Evolutionary conservation across 2,888 invertebrate genomes (phyloP), one percentile per base, ranked within the genome.

Genomic region (Eumerus sabulonum): DNA sequence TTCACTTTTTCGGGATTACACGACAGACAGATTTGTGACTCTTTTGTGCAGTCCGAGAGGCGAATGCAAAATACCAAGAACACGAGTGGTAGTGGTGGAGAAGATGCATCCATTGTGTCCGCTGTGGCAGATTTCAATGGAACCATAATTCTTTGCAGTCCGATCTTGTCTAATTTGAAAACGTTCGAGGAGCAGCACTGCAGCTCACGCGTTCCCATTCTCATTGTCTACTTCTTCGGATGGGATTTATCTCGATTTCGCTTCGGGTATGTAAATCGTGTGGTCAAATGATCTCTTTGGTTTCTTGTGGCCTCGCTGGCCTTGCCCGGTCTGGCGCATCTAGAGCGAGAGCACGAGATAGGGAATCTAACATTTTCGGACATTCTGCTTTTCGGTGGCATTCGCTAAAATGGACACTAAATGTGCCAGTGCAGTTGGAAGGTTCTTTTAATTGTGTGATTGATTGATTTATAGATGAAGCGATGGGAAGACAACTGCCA

Each of bases 361-460:
- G 68, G 74, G 59, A 59, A 79, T 79, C 74, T 73, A 79, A 79
- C 79, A 70, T 62, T 79, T 77, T 73, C 54, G 79, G 74, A 79
- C 70, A 70, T 79, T 79, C 11, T 42, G 79, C 79, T 68, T 79
- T 79, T 68, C 56, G 74, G 79, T 79, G 79, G 79, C 74, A 79
- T 79, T 79, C 79, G 68, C 74, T n/a, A n/a, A 84, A 84, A 84
- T 84, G 84, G 85, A 85, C 85, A 84, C 85, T 85, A 84, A 84
- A 85, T 84, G 85, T 85, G 84, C 84, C 84, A 84, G 83, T 27
- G 27, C 27, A 27, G 27, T 27, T 83, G 84, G 82, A 83, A n/a
- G n/a, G 83, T 83, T 84, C 84, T 84, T 84, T 85, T 85, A 85
- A 85, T 85, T 85, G 85, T 85, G 84, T 84, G 85, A 85, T 85